phyloP scores from a whole-genome alignment of 1,140 invertebrate species.

The Hyles euphorbiae region DNA sequence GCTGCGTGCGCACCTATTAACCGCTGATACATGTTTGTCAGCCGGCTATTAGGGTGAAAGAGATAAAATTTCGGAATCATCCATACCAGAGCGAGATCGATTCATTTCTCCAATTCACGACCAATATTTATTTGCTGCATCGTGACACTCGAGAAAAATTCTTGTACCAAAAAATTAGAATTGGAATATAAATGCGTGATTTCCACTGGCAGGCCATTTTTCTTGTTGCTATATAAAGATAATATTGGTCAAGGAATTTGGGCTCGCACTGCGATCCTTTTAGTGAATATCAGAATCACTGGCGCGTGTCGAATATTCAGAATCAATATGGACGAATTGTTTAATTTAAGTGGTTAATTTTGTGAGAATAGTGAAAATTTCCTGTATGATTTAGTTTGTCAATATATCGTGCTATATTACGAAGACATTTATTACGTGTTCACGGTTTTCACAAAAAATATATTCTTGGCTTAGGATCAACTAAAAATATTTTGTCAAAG shows the following conservation, averaged over 20 bases:
- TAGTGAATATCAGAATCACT: neutral
- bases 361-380: too few species aligned
- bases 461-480: slow-evolving; percentile 32
- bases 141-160: slow-evolving; percentile 65
- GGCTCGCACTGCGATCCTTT: slow-evolving; percentile 1
- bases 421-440: slow-evolving; percentile 36
- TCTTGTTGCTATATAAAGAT: slow-evolving; percentile 62
- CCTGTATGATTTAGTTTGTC: too few species aligned
- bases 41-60: slow-evolving; percentile 71
- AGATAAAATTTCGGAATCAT: slow-evolving; percentile 61
- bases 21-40: slow-evolving; percentile 74
- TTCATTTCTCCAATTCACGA: slow-evolving; percentile 62
- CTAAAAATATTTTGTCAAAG: slow-evolving; percentile 25
- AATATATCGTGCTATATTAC: slow-evolving; percentile 23
- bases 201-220: slow-evolving; percentile 54
- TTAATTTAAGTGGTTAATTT: too few species aligned
- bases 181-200: slow-evolving; percentile 53
- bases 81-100: slow-evolving; percentile 65
- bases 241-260: slow-evolving; percentile 53
- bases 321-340: too few species aligned
- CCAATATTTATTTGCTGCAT: slow-evolving; percentile 69
- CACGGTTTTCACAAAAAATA: slow-evolving; percentile 27
- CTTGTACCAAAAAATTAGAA: slow-evolving; percentile 61
- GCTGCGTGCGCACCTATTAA: slow-evolving; percentile 73
- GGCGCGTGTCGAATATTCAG: too few species aligned